Evolutionary conservation across 2,888 invertebrate species (phyloP), one percentile per base, ranked within the genome.

Genomic region (Drosophila rubida): DNA sequence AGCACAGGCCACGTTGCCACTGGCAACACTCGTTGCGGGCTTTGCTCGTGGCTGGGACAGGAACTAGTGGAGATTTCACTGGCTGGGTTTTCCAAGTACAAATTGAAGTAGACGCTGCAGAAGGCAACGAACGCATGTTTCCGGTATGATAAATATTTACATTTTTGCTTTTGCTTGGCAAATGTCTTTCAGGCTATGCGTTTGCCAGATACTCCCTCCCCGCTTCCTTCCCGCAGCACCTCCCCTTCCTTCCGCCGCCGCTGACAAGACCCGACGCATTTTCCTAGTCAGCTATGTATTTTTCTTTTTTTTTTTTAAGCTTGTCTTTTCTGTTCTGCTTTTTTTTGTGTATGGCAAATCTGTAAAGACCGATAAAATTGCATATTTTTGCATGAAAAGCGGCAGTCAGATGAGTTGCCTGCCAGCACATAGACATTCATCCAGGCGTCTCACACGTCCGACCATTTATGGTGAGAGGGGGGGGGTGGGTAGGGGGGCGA

Each of bases 321-420:
- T 19, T 35, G 35, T 22, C 48, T 51, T 35, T 37, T 44, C 19
- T 23, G 8, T n/a, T n/a, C n/a, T 25, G 8, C 13, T 32, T 23
- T 42, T 62, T 16, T 41, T 25, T 54, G 55, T 66, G 35, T 61
- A 61, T 66, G 61, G 63, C 25, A 68, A 87, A 85, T 88, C 86
- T 87, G 88, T 89, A 88, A 89, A 78, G 85, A 88, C 83, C 88
- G 88, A 86, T 86, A 89, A 86, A 86, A 86, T 86, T 89, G 83
- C 88, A 89, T 89, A 88, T 86, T 80, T 80, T 78, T 69, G 88
- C 74, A 78, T 89, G 72, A 71, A 73, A 58, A 58, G 62, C 44
- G 22, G 25, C 60, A 48, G 45, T 11, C 53, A 54, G 57, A 39
- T 54, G 73, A 61, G 45, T 22, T 60, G 54, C 64, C 42, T 30